phyloP scores from a whole-genome alignment of 2,888 invertebrate genomes.

The Acleris holmiana region DNA sequence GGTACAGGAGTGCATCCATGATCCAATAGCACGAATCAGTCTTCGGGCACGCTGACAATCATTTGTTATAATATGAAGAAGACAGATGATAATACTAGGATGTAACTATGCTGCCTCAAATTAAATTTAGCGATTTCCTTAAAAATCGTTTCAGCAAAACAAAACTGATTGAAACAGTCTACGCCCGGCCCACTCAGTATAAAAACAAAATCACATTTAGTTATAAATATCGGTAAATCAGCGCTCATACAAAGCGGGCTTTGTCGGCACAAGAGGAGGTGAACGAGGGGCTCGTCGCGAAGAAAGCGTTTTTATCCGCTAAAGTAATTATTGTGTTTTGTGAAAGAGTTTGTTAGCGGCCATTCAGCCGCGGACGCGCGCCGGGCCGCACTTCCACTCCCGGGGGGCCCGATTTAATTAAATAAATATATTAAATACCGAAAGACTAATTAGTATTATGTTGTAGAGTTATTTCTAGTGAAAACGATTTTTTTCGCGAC shows the following conservation, averaged over 20 bases:
- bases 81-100: too few relatives aligned
- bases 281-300: conserved; percentile 75
- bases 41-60: too few relatives aligned
- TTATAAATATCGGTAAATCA: conserved; percentile 5
- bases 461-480: too few relatives aligned
- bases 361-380: conserved; percentile 71
- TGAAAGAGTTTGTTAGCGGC: conserved; percentile 84
- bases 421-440: too few relatives aligned
- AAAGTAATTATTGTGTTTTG: conserved; percentile 85
- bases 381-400: conserved; percentile 54
- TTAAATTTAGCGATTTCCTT: too few relatives aligned
- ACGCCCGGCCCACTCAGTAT: neutral
- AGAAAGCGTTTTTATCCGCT: conserved; percentile 82
- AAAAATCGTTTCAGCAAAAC: neutral
- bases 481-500: too few relatives aligned
- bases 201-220: conserved; percentile 7
- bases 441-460: too few relatives aligned
- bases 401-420: conserved; percentile 44
- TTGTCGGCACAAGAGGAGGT: conserved; percentile 53
- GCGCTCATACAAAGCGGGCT: conserved; percentile 42
- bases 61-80: too few relatives aligned
- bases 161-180: neutral
- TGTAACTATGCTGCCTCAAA: too few relatives aligned
- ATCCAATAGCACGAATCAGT: too few relatives aligned
- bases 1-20: too few relatives aligned